Evolutionary conservation across 2,888 invertebrate species (phyloP).

Genomic region (Plemyria rubiginata): DNA sequence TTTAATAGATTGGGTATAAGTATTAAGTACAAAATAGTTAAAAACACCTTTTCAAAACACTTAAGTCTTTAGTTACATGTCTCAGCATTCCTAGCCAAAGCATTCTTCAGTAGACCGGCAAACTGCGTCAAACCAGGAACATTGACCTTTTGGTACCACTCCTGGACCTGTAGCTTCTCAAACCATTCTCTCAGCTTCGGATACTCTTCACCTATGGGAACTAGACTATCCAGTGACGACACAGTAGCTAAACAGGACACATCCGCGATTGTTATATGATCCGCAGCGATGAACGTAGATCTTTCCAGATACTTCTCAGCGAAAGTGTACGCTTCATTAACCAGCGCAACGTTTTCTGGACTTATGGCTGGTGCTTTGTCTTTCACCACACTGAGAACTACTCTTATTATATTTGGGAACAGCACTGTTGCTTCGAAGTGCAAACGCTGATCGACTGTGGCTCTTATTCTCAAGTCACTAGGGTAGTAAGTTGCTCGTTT

Average conservation of each 20-base stretch:
- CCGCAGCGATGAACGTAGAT: constrained; percentile 47
- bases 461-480: constrained; percentile 48
- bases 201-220: constrained; percentile 50
- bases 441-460: constrained; percentile 53
- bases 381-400: constrained; percentile 30
- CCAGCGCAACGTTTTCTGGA: constrained; percentile 38
- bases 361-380: constrained; percentile 38
- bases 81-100: constrained; percentile 11
- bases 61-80: background rate
- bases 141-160: constrained; percentile 55
- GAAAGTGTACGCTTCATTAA: constrained; percentile 51
- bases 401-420: constrained; percentile 40
- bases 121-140: constrained; percentile 46
- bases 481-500: constrained; percentile 53
- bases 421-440: constrained; percentile 52
- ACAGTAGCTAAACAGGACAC: constrained; percentile 51
- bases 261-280: constrained; percentile 57
- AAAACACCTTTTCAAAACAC: background rate
- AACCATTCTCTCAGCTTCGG: constrained; percentile 50
- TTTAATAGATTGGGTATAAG: too few species aligned
- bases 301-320: constrained; percentile 55
- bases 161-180: constrained; percentile 42
- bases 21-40: too few species aligned
- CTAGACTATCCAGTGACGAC: constrained; percentile 45
- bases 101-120: constrained; percentile 25